Percentiles rank a stretch among this genome's conserved stretches.
Evolutionary conservation across 1,140 invertebrate species (phyloP).

Genomic region (Scaptodrosophila lebanonensis): DNA sequence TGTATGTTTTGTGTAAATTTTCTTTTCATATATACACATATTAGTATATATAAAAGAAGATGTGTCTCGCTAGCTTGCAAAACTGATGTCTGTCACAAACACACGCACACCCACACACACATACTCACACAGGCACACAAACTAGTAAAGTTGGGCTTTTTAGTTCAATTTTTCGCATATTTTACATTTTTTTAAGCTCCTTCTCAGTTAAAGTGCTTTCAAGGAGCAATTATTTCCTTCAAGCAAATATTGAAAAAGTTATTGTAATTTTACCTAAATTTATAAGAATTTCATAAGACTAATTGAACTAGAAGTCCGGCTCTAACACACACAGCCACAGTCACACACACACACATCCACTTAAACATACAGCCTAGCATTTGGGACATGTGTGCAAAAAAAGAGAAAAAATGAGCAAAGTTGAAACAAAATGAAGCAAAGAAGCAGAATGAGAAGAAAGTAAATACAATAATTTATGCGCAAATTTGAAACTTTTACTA

Average conservation of each 20-base stretch:
- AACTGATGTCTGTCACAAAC: slow-evolving; percentile 30
- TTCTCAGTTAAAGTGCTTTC: no score
- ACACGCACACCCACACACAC: slow-evolving; percentile 9
- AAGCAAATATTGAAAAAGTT: no score
- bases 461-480: slow-evolving; percentile 72
- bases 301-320: slow-evolving; percentile 16
- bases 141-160: neutral
- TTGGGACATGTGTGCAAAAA: slow-evolving; percentile 26
- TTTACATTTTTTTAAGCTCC: no score
- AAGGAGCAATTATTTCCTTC: no score
- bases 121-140: slow-evolving; percentile 7
- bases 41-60: slow-evolving; percentile 28
- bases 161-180: no score
- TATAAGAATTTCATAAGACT: no score
- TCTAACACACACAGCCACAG: no score
- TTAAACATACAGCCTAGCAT: no score
- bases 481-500: slow-evolving; percentile 73
- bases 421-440: neutral
- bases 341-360: no score
- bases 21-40: slow-evolving; percentile 19
- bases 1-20: slow-evolving; percentile 4
- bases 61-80: no score
- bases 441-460: slow-evolving; percentile 7
- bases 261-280: no score
- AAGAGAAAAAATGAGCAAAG: neutral